A percentile compares a stretch with the other conserved stretches of the same genome.
phyloP scores from a whole-genome alignment of 2,113 vertebrate species.

The Bagarius yarrelli region DNA sequence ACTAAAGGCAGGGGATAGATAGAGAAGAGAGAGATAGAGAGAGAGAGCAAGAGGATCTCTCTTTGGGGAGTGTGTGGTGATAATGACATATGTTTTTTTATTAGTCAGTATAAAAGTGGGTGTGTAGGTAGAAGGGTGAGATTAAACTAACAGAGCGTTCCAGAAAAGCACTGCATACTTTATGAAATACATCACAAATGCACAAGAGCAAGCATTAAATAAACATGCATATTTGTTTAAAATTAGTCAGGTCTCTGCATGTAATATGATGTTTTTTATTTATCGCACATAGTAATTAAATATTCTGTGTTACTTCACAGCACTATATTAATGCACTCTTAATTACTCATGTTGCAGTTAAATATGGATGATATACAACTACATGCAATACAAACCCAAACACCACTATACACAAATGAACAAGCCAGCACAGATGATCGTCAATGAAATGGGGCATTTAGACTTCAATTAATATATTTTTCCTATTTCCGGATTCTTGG shows the following conservation, averaged over 20 bases:
- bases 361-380: background rate
- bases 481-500: too few species aligned
- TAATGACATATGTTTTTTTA: constrained; percentile 38
- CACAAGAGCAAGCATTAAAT: background rate
- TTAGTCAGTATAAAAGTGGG: constrained; percentile 31
- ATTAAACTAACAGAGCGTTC: background rate
- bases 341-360: background rate
- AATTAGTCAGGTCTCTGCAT: background rate
- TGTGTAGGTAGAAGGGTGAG: constrained; percentile 4
- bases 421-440: background rate
- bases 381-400: background rate
- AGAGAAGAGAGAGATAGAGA: background rate
- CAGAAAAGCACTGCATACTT: background rate
- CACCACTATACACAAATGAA: background rate
- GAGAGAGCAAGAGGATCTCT: constrained; percentile 41
- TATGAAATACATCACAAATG: background rate
- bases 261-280: background rate
- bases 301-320: background rate
- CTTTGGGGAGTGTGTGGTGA: constrained; percentile 22
- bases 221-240: background rate
- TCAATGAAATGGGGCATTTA: background rate
- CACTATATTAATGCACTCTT: background rate
- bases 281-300: background rate
- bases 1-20: background rate
- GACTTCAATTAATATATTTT: background rate